Percentiles rank a stretch among this genome's conserved stretches.
Conservation (phyloP, 2,113 vertebrate genomes). For the Hirundichthys speculiger region DNA sequence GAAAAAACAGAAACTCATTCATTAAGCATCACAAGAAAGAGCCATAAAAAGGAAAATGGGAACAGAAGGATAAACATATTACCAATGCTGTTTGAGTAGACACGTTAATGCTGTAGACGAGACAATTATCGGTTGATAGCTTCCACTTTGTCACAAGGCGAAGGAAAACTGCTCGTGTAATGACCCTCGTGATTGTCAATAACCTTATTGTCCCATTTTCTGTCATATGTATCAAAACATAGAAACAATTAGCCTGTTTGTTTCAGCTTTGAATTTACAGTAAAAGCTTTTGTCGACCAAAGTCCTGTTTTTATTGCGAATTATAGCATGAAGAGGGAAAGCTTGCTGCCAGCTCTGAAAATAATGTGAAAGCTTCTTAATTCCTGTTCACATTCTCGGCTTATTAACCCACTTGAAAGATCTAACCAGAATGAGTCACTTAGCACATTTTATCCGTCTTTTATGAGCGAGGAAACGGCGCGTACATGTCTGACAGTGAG, state of each 20-base stretch:
- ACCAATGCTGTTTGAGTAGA: too few relatives aligned
- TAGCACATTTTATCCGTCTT: constrained; percentile 31
- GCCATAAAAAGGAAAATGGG: too few relatives aligned
- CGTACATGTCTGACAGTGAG: constrained; percentile 5
- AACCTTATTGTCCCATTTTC: constrained; percentile 14
- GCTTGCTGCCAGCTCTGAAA: constrained; percentile 30
- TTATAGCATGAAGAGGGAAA: background rate
- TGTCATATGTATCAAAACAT: constrained; percentile 4
- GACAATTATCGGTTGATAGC: constrained; percentile 3
- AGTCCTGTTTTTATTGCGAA: constrained; percentile 9
- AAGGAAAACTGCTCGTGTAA: background rate
- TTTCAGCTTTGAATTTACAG: constrained; percentile 1
- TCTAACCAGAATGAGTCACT: constrained; percentile 18
- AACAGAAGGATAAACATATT: too few relatives aligned
- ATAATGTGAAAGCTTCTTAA: constrained; percentile 32
- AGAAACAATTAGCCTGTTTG: constrained; percentile 23
- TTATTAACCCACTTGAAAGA: constrained; percentile 46
- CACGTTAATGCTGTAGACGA: background rate
- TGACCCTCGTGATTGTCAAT: constrained; percentile 16
- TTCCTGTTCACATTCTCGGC: constrained; percentile 28
- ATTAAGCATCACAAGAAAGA: too few relatives aligned
- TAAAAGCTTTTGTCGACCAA: constrained; percentile 20
- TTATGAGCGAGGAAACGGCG: background rate
- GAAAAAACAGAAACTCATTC: too few relatives aligned
- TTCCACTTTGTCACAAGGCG: constrained; percentile 24